Evolutionary conservation across 2,797 vertebrate species (phyloP).

Genomic region (Pteronotus mesoamericanus): DNA sequence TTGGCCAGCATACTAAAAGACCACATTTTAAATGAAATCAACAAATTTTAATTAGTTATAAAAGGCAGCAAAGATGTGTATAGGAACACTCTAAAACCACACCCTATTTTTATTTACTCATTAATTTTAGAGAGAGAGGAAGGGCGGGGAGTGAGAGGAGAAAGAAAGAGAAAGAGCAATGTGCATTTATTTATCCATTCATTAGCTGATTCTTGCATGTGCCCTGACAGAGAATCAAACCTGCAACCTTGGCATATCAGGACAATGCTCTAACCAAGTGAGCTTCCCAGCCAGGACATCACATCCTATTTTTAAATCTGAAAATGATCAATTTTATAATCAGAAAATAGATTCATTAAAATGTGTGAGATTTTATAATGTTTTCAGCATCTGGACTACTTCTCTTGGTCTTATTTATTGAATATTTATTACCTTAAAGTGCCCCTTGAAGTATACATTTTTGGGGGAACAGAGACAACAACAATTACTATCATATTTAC

Average conservation of each 20-base stretch:
- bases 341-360: neutral
- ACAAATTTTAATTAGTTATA: conserved; percentile 72
- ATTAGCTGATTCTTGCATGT: too few relatives aligned
- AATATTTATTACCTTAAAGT: neutral
- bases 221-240: too few relatives aligned
- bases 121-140: too few relatives aligned
- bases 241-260: too few relatives aligned
- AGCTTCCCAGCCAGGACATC: too few relatives aligned
- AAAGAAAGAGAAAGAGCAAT: too few relatives aligned
- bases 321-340: conserved; percentile 47
- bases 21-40: conserved; percentile 76
- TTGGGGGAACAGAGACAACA: neutral
- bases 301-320: conserved; percentile 48
- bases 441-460: neutral
- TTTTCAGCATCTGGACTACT: neutral
- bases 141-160: too few relatives aligned
- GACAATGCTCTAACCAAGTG: too few relatives aligned
- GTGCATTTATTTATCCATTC: too few relatives aligned
- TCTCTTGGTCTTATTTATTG: neutral
- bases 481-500: conserved; percentile 25
- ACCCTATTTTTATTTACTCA: too few relatives aligned
- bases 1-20: conserved; percentile 73
- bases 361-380: neutral
- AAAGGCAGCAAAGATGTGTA: conserved; percentile 57
- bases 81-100: conserved; percentile 53